Evolutionary conservation across 2,888 invertebrate species (phyloP).

Genomic region (Cepaea hortensis): DNA sequence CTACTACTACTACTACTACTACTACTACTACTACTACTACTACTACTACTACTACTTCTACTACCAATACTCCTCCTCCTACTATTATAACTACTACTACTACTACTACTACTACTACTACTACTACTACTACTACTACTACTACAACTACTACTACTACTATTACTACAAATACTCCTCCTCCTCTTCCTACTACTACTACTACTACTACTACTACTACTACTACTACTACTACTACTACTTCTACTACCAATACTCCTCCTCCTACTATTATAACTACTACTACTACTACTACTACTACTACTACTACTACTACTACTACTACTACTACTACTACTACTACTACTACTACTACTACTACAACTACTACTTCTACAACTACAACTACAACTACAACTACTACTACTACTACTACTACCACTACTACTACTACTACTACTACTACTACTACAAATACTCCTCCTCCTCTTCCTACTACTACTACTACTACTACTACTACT

Average conservation of each 20-base stretch:
- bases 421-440: not conserved
- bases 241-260: not conserved
- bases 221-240: not conserved
- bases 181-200: not conserved
- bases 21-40: not conserved
- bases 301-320: not conserved
- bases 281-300: slow-evolving; percentile 7
- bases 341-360: slow-evolving; percentile 5
- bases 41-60: not conserved
- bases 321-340: not conserved
- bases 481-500: slow-evolving; percentile 7
- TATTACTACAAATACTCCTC: not conserved
- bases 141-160: not conserved
- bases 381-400: not conserved
- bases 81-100: not conserved
- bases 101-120: not conserved
- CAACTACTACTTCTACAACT: not conserved
- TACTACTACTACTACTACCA: not conserved
- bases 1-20: not conserved
- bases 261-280: not conserved
- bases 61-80: too few relatives aligned
- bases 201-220: not conserved
- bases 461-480: too few relatives aligned
- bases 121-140: slow-evolving; percentile 3
- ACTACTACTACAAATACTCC: not conserved